phyloP scores from a whole-genome alignment of 2,797 vertebrate genomes.

The Bradypus variegatus region DNA sequence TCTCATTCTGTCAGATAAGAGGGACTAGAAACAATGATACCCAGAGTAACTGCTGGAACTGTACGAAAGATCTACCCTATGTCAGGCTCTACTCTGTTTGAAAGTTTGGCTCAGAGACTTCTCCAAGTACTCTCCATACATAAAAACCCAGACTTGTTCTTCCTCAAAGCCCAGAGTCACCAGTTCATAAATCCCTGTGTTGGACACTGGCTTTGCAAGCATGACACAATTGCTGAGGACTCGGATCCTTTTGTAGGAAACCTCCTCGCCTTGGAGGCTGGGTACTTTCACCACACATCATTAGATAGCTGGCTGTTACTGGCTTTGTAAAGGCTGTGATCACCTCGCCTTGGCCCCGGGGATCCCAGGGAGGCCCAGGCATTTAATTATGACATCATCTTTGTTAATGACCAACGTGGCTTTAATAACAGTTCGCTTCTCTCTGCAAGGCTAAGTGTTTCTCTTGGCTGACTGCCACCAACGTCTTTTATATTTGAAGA shows the following conservation, averaged over 20 bases:
- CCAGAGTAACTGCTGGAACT: background rate
- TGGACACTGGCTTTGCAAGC: constrained; percentile 29
- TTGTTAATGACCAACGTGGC: constrained; percentile 44
- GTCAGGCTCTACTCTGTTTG: background rate
- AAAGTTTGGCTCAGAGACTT: background rate
- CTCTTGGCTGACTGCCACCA: constrained; percentile 39
- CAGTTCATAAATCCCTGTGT: background rate
- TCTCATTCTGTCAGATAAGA: no score
- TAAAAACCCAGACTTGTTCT: background rate
- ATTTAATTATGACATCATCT: constrained; percentile 58
- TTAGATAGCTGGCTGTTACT: constrained; percentile 41
- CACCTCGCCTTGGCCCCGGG: background rate
- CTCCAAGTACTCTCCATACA: background rate
- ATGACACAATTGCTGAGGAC: background rate
- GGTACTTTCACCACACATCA: constrained; percentile 2
- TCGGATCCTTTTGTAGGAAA: constrained; percentile 22
- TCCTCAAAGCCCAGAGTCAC: constrained; percentile 8
- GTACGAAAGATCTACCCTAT: background rate
- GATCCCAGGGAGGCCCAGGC: constrained; percentile 43
- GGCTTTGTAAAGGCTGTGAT: constrained; percentile 24
- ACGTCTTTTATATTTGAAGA: constrained; percentile 53
- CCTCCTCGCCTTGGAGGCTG: constrained; percentile 2
- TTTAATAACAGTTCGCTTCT: constrained; percentile 58
- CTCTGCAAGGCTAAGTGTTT: constrained; percentile 45
- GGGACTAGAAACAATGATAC: no score